A percentile compares a stretch with the other conserved stretches of the same genome.
phyloP scores from a whole-genome alignment of 23 tunicate species.

The Styela clava region DNA sequence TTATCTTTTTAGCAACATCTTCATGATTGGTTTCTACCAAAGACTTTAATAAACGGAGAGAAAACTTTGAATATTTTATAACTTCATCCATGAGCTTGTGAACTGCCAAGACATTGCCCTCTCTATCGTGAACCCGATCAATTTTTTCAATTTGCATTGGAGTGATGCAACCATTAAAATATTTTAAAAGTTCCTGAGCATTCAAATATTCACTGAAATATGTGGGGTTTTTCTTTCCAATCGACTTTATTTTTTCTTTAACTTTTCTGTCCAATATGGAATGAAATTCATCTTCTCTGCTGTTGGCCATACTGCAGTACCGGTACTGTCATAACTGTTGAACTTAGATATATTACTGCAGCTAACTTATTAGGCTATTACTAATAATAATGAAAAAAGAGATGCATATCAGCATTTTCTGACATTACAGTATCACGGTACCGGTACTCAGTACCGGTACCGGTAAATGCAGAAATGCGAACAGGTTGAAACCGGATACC shows the following conservation, averaged over 20 bases:
- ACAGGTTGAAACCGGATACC: too few species aligned
- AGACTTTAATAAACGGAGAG: background rate
- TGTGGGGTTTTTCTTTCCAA: background rate
- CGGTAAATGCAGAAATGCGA: too few species aligned
- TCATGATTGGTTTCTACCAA: background rate
- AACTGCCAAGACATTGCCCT: background rate
- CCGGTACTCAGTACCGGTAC: too few species aligned
- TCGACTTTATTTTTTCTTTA: background rate
- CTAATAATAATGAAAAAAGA: too few species aligned
- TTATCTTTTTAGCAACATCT: background rate
- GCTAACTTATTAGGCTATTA: too few species aligned
- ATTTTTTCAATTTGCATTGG: background rate
- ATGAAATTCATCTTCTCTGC: background rate
- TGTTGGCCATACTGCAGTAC: background rate
- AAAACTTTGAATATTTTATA: too few species aligned
- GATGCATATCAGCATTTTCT: too few species aligned
- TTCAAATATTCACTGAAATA: background rate
- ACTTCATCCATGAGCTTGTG: background rate
- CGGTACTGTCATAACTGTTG: too few species aligned
- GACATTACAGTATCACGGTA: too few species aligned
- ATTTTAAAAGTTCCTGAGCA: background rate
- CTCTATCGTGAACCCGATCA: background rate
- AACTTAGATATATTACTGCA: too few species aligned
- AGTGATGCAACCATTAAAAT: background rate
- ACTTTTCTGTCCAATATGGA: background rate